These are phyloP conservation scores for Seriola dumerili DNA, from an alignment of 2,113 vertebrate species.

Conservation along the genomic window DNA sequence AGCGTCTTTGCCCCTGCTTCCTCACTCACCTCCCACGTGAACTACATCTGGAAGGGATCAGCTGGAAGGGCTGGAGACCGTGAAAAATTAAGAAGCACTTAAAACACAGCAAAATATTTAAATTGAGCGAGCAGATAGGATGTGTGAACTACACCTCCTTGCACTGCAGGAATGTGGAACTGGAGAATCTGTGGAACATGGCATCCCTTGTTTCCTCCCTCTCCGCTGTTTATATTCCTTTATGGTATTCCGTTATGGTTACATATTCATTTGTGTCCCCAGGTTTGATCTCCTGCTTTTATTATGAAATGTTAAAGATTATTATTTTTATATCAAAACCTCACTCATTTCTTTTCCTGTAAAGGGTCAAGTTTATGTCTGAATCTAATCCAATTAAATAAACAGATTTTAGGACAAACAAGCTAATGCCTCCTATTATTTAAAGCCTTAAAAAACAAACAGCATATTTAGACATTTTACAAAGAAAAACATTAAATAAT, in stretches of 20 bases:
- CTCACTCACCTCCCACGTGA: slow-evolving; percentile 50
- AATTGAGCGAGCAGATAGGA: slow-evolving; percentile 74
- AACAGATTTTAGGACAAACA: not conserved
- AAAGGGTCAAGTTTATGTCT: not conserved
- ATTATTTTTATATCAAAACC: not conserved
- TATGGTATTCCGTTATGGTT: too few relatives aligned
- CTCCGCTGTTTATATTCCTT: slow-evolving; percentile 10
- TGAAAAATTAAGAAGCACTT: slow-evolving; percentile 81
- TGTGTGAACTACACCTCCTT: slow-evolving; percentile 70
- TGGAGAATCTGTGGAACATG: slow-evolving; percentile 53
- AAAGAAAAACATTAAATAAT: not conserved
- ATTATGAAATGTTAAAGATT: slow-evolving; percentile 1
- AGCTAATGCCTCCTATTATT: not conserved
- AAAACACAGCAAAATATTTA: slow-evolving; percentile 78
- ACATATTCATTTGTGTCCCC: too few relatives aligned
- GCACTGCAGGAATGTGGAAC: slow-evolving; percentile 70
- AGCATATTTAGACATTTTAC: not conserved
- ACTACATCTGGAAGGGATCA: slow-evolving; percentile 79
- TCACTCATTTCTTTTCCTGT: not conserved
- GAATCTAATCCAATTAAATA: not conserved
- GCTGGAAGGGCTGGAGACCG: slow-evolving; percentile 51
- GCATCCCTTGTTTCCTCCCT: slow-evolving; percentile 38
- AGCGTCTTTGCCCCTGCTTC: slow-evolving; percentile 47
- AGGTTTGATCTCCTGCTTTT: not conserved
- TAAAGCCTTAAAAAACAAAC: not conserved